Percentiles rank a stretch among this genome's conserved stretches.
These are phyloP conservation scores for Elgaria multicarinata DNA, from an alignment of 2,113 vertebrate genomes.

Conservation along the genomic window DNA sequence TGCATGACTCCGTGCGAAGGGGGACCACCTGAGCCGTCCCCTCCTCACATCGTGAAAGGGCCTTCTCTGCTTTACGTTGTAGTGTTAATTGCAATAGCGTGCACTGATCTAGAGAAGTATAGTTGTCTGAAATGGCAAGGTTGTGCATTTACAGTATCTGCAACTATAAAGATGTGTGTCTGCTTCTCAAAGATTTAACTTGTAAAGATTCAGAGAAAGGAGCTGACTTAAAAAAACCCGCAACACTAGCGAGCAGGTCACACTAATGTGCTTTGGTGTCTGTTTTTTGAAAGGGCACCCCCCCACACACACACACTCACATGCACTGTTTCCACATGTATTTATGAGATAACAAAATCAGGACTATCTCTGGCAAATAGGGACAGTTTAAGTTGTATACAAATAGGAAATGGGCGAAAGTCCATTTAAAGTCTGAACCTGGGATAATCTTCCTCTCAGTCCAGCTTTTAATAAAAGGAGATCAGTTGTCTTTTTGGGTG, in stretches of 20 bases:
- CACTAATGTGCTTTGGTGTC: not conserved
- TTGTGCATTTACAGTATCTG: not conserved
- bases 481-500: not conserved
- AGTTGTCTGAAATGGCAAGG: not conserved
- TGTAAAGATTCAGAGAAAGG: not conserved
- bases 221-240: rapidly evolving
- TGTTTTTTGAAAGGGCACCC: not conserved
- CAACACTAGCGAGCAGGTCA: not conserved
- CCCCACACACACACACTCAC: too few relatives aligned
- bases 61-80: too few relatives aligned
- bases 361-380: not conserved
- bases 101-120: not conserved
- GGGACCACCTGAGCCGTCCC: not conserved
- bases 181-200: not conserved
- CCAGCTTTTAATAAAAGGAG: not conserved
- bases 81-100: not conserved
- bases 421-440: not conserved
- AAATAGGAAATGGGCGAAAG: not conserved
- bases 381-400: not conserved
- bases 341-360: not conserved
- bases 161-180: not conserved
- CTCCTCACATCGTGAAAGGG: not conserved
- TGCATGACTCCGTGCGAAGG: not conserved
- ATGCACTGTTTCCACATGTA: too few relatives aligned
- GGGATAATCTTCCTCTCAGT: not conserved